Base-by-base conservation (phyloP, 2,888 invertebrate genomes). In the Caenorhabditis zanzibari region DNA sequence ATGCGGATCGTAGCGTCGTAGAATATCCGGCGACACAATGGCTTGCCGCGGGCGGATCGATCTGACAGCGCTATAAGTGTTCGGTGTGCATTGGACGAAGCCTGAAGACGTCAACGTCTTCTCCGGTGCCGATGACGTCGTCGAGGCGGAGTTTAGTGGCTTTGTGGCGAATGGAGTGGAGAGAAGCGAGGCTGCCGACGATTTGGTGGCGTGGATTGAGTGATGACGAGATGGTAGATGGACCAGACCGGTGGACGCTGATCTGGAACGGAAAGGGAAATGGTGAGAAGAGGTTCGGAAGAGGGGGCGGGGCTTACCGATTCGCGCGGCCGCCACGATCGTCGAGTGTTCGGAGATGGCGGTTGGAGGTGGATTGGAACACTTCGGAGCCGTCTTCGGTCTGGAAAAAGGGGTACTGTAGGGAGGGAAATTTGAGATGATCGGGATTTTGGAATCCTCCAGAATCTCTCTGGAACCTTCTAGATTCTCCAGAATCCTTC, bases 31-130 rank as follows among this genome's bases (percentile, higher is more conserved):
- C 6, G 88, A 90, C 10, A 91, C 90, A 59, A 90, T 89, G 16
- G 89, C 91, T 63, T 89, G 90, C 6, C 91, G 88, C 7, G 89
- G 90, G 12, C 92, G 89, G n/a, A 92, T 88, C 75, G 90, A 89
- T 16, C 92, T 79, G 10, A 90, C 90, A 14, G 90, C 72, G 56
- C 88, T 88, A 47, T 87, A 87, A n/a, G 87, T 87, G 24, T 84
- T 87, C 2, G 80, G 84, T 16, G 68, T 81, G 47, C 47, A 61
- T 32, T 69, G 81, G 16, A 72, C 71, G 52, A 66, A 64, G 6
- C 14, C 14, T 6, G 24, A 44, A 10, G 44, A 26, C 5, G 54
- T 24, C 7, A 63, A 19, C 9, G 77, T 59, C 58, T 14, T 49
- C 38, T 59, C 35, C 35, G 54, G 38, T 24, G 85, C 66, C 5